Evolutionary conservation across 2,113 vertebrate species (phyloP).

Genomic region (Misgurnus mizolepis): DNA sequence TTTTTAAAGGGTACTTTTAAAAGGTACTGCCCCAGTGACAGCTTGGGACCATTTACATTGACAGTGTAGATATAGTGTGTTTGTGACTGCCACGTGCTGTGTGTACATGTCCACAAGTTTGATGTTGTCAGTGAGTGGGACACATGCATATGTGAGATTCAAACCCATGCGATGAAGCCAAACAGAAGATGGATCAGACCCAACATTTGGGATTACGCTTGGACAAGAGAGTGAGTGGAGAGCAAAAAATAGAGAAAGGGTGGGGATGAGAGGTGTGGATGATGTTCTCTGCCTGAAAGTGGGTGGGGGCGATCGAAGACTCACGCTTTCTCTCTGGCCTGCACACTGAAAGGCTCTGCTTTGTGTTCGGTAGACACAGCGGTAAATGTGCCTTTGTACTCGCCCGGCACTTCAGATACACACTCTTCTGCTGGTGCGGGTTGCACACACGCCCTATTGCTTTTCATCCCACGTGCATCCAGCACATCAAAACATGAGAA

Average conservation of each 20-base stretch:
- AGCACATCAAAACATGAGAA: conserved; percentile 36
- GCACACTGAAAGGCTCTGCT: conserved; percentile 40
- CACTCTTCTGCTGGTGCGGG: conserved; percentile 18
- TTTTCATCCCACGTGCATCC: conserved; percentile 19
- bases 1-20: too few species aligned
- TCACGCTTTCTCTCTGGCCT: conserved; percentile 35
- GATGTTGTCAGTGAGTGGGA: background rate
- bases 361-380: conserved; percentile 44
- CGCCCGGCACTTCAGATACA: conserved; percentile 21
- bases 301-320: conserved; percentile 31
- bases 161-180: conserved; percentile 1
- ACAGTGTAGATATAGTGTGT: background rate
- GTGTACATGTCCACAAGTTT: background rate
- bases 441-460: conserved; percentile 15
- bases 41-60: too few species aligned
- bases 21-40: too few species aligned
- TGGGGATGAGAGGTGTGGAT: conserved; percentile 21
- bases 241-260: conserved; percentile 7
- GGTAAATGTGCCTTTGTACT: conserved; percentile 33
- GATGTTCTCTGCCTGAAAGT: conserved; percentile 14
- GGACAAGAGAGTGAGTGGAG: background rate
- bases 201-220: conserved; percentile 31
- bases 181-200: conserved; percentile 15
- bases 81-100: background rate
- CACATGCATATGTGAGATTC: background rate